These are phyloP conservation scores for Thereva unica DNA, from an alignment of 2,888 invertebrate genomes.

Conservation along the genomic window DNA sequence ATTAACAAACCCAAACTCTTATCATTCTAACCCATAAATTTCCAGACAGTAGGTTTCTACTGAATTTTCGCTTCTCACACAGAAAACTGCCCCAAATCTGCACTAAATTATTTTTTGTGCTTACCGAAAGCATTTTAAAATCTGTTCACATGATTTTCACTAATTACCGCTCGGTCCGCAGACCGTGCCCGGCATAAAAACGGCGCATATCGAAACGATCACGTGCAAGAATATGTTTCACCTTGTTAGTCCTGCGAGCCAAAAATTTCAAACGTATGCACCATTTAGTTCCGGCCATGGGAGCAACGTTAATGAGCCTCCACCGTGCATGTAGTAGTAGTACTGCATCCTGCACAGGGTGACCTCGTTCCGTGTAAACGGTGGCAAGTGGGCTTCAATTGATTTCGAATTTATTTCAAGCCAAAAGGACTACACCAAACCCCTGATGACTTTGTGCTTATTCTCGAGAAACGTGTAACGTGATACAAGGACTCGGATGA, in stretches of 20 bases:
- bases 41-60: too few species aligned
- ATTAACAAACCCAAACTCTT: too few species aligned
- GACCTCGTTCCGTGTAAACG: slow-evolving; percentile 1
- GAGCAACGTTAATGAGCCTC: slow-evolving; percentile 42
- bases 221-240: slow-evolving; percentile 55
- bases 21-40: too few species aligned
- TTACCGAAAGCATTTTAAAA: background rate
- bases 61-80: too few species aligned
- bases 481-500: background rate
- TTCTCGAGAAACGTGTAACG: slow-evolving; percentile 1
- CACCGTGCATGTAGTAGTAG: background rate
- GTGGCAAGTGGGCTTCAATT: slow-evolving; percentile 32
- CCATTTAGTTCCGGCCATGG: slow-evolving; percentile 43
- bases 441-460: background rate
- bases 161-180: slow-evolving; percentile 1
- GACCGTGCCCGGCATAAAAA: slow-evolving; percentile 40
- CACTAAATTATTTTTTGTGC: background rate
- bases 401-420: slow-evolving; percentile 49
- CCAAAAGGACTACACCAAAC: background rate
- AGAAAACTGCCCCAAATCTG: too few species aligned
- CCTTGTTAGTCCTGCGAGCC: slow-evolving; percentile 53
- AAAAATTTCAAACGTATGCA: slow-evolving; percentile 47
- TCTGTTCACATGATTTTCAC: slow-evolving; percentile 15
- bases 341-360: background rate
- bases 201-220: slow-evolving; percentile 46